Percentiles rank a stretch among this genome's conserved stretches.
Conservation (phyloP, 2,113 vertebrate species). For the Cairina moschata region DNA sequence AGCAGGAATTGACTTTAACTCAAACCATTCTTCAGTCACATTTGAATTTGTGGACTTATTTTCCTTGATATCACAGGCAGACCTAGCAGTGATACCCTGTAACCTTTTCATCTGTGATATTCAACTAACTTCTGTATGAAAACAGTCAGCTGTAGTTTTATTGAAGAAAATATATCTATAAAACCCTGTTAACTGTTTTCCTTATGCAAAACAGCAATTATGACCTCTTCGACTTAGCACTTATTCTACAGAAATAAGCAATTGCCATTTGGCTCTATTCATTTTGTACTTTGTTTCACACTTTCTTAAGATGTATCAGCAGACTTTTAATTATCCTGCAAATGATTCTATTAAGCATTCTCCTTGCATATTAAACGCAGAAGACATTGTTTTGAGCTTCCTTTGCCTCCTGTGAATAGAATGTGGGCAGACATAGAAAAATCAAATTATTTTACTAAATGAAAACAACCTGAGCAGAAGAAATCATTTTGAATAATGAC, state of each 20-base stretch:
- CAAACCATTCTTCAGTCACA: background rate
- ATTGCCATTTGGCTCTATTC: conserved; percentile 63
- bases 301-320: conserved; percentile 71
- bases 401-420: conserved; percentile 66
- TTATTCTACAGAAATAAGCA: conserved; percentile 72
- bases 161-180: conserved; percentile 40
- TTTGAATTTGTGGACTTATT: conserved; percentile 26
- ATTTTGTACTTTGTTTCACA: conserved; percentile 72
- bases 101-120: conserved; percentile 42
- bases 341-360: conserved; percentile 74
- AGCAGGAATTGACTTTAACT: background rate
- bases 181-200: conserved; percentile 68
- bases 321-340: conserved; percentile 77
- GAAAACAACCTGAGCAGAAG: conserved; percentile 75
- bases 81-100: background rate
- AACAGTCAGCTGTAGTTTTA: conserved; percentile 54
- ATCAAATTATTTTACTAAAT: conserved; percentile 77
- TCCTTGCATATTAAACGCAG: conserved; percentile 76
- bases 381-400: conserved; percentile 73
- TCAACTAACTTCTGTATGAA: conserved; percentile 37
- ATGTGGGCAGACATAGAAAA: conserved; percentile 75
- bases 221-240: conserved; percentile 75
- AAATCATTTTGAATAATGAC: conserved; percentile 75
- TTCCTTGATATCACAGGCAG: background rate
- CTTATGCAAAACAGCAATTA: conserved; percentile 66